A percentile compares a stretch with the other conserved stretches of the same genome.
Evolutionary conservation across 2,888 invertebrate genomes (phyloP).

Genomic region (Nebria salina): DNA sequence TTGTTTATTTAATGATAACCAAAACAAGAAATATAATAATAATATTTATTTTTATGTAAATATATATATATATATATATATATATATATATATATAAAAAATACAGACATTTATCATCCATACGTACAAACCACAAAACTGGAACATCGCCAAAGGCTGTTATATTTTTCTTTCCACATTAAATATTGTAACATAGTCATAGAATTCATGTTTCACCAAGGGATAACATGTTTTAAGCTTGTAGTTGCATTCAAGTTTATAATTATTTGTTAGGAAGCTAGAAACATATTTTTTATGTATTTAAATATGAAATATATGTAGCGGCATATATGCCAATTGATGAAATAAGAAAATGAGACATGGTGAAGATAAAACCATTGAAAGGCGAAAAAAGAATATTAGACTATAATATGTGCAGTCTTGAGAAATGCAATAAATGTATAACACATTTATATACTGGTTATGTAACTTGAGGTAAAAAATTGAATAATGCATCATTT

Average conservation of each 20-base stretch:
- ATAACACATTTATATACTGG: too few species aligned
- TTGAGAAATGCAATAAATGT: too few species aligned
- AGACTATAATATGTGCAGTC: too few species aligned
- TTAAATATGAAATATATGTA: too few species aligned
- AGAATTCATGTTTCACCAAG: neutral
- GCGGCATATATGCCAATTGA: too few species aligned
- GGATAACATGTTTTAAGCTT: neutral
- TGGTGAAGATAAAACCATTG: too few species aligned
- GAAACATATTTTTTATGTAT: neutral
- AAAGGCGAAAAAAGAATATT: too few species aligned
- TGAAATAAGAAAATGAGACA: too few species aligned
- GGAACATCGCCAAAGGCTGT: neutral
- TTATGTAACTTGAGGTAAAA: too few species aligned
- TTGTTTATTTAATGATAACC: neutral
- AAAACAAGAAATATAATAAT: neutral
- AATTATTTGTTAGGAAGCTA: neutral
- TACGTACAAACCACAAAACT: neutral
- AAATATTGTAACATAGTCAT: neutral
- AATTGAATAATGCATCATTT: too few species aligned
- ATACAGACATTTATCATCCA: too few species aligned
- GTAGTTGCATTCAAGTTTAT: neutral
- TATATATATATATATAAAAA: too few species aligned
- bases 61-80: neutral
- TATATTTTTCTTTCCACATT: neutral
- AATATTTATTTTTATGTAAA: neutral